These are phyloP conservation scores for Myanophis thanlyinensis DNA, from an alignment of 2,113 vertebrate genomes.

Conservation along the genomic window DNA sequence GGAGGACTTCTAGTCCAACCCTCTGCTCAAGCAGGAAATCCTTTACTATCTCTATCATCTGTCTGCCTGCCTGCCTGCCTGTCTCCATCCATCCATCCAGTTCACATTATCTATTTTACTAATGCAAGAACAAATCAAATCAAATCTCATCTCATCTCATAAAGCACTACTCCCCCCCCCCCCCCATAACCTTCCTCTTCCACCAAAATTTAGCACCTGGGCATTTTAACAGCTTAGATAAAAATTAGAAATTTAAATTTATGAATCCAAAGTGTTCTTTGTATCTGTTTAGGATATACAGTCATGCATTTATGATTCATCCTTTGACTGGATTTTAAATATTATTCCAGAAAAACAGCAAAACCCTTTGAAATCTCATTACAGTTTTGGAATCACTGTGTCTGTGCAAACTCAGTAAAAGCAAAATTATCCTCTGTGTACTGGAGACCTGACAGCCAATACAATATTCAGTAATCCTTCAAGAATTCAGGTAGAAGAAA, in stretches of 20 bases:
- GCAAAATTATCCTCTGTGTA: constrained; percentile 17
- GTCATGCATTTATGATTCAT: constrained; percentile 33
- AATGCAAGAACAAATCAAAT: background rate
- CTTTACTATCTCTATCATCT: background rate
- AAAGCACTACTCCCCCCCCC: background rate
- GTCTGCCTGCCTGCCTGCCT: no score
- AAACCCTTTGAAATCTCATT: constrained; percentile 41
- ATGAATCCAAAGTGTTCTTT: background rate
- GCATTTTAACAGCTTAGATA: background rate
- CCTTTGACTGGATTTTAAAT: constrained; percentile 22
- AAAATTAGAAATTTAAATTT: background rate
- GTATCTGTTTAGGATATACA: constrained; percentile 20
- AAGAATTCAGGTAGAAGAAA: background rate
- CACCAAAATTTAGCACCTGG: background rate
- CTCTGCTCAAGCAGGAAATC: background rate
- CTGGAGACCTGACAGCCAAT: background rate
- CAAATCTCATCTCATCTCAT: background rate
- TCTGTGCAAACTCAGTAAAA: constrained; percentile 2
- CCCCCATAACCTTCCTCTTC: background rate
- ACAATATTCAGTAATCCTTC: background rate
- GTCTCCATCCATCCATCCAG: background rate
- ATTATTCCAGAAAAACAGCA: constrained; percentile 40
- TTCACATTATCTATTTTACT: background rate
- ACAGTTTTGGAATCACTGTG: background rate
- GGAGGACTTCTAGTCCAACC: background rate